Evolutionary conservation across 2,888 invertebrate species (phyloP).

Genomic region (Pristionchus arcanus): DNA sequence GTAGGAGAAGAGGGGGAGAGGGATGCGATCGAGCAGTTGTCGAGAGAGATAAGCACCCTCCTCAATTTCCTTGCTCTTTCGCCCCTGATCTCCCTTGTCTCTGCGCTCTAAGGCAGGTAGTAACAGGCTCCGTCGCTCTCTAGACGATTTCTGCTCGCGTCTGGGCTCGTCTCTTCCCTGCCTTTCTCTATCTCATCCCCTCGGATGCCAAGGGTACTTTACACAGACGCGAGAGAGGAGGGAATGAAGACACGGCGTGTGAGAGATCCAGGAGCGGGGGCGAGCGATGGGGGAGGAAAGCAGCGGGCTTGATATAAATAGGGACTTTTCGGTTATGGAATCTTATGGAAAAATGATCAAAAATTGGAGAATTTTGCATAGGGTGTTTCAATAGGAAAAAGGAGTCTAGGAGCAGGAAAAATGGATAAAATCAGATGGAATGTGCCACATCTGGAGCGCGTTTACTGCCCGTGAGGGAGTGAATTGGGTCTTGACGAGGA

Average conservation of each 20-base stretch:
- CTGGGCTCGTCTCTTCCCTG: background rate
- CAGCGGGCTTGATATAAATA: background rate
- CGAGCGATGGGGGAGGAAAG: conserved; percentile 5
- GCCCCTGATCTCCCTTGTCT: conserved; percentile 54
- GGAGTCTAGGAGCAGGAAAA: background rate
- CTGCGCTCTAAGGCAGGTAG: conserved; percentile 44
- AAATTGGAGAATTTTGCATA: background rate
- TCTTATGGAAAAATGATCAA: background rate
- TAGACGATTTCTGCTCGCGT: background rate
- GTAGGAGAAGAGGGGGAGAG: conserved; percentile 37
- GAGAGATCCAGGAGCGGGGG: conserved; percentile 36
- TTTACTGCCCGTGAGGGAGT: background rate
- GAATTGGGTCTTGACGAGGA: background rate
- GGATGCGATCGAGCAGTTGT: conserved; percentile 39
- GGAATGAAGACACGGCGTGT: background rate
- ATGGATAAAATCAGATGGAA: background rate
- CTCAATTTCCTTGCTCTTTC: background rate
- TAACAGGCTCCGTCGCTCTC: background rate
- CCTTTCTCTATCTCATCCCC: background rate
- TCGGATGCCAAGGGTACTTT: conserved; percentile 38
- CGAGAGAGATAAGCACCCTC: conserved; percentile 23
- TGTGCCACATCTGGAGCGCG: conserved; percentile 10
- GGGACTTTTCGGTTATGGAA: background rate
- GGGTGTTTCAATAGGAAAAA: background rate
- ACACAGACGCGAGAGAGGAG: conserved; percentile 41